Percentiles rank a stretch among this genome's conserved stretches.
These are phyloP conservation scores for Mycogona germanica DNA, from an alignment of 2,888 invertebrate genomes.

Conservation along the genomic window DNA sequence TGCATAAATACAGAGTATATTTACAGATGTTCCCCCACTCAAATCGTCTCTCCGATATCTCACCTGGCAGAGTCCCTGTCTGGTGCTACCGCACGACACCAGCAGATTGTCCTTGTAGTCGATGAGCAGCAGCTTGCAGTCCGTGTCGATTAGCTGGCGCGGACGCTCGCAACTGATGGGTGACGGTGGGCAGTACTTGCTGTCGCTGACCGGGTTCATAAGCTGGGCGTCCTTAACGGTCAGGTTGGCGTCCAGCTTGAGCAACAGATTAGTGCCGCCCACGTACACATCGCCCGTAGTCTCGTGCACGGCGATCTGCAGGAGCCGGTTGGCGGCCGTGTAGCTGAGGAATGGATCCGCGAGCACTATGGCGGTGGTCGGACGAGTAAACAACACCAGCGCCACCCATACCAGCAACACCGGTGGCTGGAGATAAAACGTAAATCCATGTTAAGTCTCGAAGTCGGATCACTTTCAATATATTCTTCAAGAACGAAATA, in stretches of 20 bases:
- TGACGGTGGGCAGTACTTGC: constrained; percentile 7
- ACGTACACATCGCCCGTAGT: constrained; percentile 17
- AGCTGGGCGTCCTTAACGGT: neutral
- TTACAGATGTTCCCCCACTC: no score
- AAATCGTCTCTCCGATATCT: no score
- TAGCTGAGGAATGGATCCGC: no score
- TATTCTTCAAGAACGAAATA: no score
- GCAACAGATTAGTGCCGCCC: constrained; percentile 17
- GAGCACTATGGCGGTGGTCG: no score
- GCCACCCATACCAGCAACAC: no score
- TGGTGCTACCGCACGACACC: constrained; percentile 7
- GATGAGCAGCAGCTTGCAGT: constrained; percentile 8
- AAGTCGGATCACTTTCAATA: no score
- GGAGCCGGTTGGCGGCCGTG: constrained; percentile 7
- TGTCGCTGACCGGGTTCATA: constrained; percentile 10
- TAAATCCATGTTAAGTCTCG: no score
- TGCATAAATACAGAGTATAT: no score
- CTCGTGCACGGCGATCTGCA: constrained; percentile 13
- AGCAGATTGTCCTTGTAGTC: constrained; percentile 9
- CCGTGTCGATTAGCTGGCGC: constrained; percentile 9
- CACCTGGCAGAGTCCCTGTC: constrained; percentile 16
- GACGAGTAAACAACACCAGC: no score
- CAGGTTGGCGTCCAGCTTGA: constrained; percentile 15
- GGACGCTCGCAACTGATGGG: neutral
- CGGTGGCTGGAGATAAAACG: no score